Evolutionary conservation across 2,888 invertebrate genomes (phyloP), one percentile per base, ranked within the genome.

Genomic region (Eledone cirrhosa): DNA sequence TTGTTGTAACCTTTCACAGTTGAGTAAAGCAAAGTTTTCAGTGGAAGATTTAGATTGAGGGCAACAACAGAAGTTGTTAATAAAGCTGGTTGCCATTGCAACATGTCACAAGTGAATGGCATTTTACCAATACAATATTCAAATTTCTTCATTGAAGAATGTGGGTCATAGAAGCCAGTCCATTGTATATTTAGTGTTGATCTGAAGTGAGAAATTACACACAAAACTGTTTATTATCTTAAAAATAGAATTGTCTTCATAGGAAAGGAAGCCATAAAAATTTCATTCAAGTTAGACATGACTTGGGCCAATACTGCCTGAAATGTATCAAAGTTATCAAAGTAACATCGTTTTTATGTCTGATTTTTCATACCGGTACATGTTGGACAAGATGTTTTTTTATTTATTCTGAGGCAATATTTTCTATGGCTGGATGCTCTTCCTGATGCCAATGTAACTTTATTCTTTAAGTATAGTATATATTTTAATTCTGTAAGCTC

Each of bases 81-180:
- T 13, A 72, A 77, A 8, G 67, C 48, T 47, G 77, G 77, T 22
- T 7, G 67, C 16, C 27, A 75, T 7, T 48, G 27, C 27, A 65
- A 19, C 5, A 82, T 59, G n/a, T 82, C 79, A 67, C 80, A 81
- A 13, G 14, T 29, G 11, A 24, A 16, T 4, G 31, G 22, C 2
- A 24, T 19, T 19, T 77, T 80, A 22, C 85, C 83, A 24, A 83
- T 72, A 77, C 84, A 85, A 48, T 80, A 78, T 63, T 81, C 80
- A 69, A 83, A 85, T 24, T 80, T 80, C 48, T 80, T 77, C 5
- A 85, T 81, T 16, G 80, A 83, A 8, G 83, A 82, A 19, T 85
- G 81, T 1, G 84, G 83, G 77, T 85, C 84, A 11, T 77, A 77
- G 77, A 82, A 82, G 8, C 81, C 82, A n/a, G 79, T 47, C 82